Evolutionary conservation across 2,888 invertebrate species (phyloP).

Genomic region (Harpagoxenus sublaevis): DNA sequence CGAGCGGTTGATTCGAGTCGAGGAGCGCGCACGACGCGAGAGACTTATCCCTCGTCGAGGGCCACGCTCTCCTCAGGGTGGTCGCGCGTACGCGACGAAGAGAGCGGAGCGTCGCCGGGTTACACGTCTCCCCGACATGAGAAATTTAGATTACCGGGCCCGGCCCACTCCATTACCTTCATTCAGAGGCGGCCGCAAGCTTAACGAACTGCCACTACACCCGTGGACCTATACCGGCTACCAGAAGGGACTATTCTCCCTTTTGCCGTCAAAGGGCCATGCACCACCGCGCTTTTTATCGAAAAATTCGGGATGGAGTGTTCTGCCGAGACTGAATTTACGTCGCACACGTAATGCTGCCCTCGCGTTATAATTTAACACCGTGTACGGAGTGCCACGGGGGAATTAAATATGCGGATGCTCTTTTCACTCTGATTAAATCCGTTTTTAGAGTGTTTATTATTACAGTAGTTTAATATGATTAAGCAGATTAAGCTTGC

Average conservation of each 20-base stretch:
- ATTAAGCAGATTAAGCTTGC: not conserved
- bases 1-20: constrained; percentile 52
- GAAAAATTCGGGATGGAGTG: constrained; percentile 59
- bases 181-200: constrained; percentile 70
- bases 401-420: constrained; percentile 26
- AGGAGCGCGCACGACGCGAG: constrained; percentile 24
- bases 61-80: constrained; percentile 28
- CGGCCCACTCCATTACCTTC: constrained; percentile 74
- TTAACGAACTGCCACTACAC: constrained; percentile 75
- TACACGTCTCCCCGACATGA: constrained; percentile 67
- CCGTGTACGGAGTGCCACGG: not conserved
- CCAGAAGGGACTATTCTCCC: constrained; percentile 63
- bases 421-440: constrained; percentile 30
- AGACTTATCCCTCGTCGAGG: constrained; percentile 63
- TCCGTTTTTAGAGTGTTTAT: constrained; percentile 16
- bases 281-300: constrained; percentile 29
- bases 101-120: constrained; percentile 32
- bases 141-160: constrained; percentile 78
- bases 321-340: constrained; percentile 40
- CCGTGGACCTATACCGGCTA: constrained; percentile 58
- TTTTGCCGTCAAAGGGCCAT: constrained; percentile 62
- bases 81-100: not conserved
- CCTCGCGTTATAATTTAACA: constrained; percentile 40
- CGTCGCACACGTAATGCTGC: constrained; percentile 4
- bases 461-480: not conserved